A percentile compares a stretch with the other conserved stretches of the same genome.
phyloP scores from a whole-genome alignment of 2,888 invertebrate genomes.

The Tipula lateralis region DNA sequence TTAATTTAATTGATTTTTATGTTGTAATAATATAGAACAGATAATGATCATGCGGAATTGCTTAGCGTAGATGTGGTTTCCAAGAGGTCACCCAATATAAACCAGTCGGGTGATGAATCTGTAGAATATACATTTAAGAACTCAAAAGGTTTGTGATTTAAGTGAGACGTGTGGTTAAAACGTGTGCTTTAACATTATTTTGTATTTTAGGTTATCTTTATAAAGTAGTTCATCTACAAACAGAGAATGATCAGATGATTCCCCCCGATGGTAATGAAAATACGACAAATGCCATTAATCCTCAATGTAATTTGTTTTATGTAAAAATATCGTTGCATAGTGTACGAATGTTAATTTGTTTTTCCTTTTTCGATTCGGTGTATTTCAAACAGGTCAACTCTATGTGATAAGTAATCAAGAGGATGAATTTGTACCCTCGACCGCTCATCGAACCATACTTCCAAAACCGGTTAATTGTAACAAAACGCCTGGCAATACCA shows the following conservation, averaged over 20 bases:
- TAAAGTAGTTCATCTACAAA: not conserved
- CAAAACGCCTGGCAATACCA: not conserved
- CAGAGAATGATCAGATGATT: not conserved
- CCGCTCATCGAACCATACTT: not conserved
- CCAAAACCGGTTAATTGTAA: not conserved
- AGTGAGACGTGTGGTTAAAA: not conserved
- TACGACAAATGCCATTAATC: conserved; percentile 26
- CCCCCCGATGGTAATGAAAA: not conserved
- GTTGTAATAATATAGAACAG: not conserved
- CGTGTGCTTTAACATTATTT: not conserved
- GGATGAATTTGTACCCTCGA: not conserved
- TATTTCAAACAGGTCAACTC: conserved; percentile 26
- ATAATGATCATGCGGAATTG: not conserved
- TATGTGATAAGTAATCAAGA: conserved; percentile 29
- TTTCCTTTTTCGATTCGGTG: not conserved
- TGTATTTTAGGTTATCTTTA: not conserved
- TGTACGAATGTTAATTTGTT: not conserved
- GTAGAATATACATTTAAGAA: not conserved
- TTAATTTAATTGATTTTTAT: not conserved
- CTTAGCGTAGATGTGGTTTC: not conserved
- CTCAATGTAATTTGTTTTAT: conserved; percentile 21
- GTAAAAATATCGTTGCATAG: not conserved
- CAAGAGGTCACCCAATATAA: not conserved
- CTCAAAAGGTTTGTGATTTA: not conserved
- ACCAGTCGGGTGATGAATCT: not conserved